phyloP scores from a whole-genome alignment of 2,888 invertebrate species.

The Sturmia bella region DNA sequence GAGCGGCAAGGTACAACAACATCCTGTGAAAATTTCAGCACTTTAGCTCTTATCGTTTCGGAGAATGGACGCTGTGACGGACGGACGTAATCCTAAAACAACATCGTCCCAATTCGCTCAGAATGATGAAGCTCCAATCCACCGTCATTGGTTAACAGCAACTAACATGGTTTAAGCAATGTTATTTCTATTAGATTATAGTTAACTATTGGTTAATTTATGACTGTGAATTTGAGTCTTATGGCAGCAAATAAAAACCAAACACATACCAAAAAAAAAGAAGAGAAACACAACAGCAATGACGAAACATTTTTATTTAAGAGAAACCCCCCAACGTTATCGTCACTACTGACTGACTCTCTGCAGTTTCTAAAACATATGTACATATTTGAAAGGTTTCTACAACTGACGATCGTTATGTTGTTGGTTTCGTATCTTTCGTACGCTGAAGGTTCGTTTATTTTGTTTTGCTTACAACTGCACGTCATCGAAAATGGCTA shows the following conservation, averaged over 20 bases:
- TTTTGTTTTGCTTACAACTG: conserved; percentile 54
- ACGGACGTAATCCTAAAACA: no score
- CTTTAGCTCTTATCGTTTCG: no score
- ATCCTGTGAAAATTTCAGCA: no score
- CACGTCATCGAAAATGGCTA: conserved; percentile 59
- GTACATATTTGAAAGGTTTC: conserved; percentile 53
- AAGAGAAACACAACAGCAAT: conserved; percentile 12
- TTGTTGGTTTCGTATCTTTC: background rate
- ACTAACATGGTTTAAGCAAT: no score
- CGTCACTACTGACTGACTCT: conserved; percentile 19
- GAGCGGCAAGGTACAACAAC: no score
- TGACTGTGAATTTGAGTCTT: no score
- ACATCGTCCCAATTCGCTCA: no score
- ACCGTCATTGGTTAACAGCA: no score
- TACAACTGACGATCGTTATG: conserved; percentile 28
- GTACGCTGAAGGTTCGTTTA: conserved; percentile 18
- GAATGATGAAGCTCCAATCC: no score
- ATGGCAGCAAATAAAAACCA: conserved; percentile 3
- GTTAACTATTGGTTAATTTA: no score
- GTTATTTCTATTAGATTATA: no score
- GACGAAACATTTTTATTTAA: conserved; percentile 30
- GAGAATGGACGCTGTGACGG: no score
- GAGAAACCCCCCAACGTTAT: background rate
- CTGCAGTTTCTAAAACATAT: conserved; percentile 22
- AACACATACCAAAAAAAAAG: background rate